These are phyloP conservation scores for Gnatocerus cornutus DNA, from an alignment of 2,888 invertebrate genomes.

Conservation along the genomic window DNA sequence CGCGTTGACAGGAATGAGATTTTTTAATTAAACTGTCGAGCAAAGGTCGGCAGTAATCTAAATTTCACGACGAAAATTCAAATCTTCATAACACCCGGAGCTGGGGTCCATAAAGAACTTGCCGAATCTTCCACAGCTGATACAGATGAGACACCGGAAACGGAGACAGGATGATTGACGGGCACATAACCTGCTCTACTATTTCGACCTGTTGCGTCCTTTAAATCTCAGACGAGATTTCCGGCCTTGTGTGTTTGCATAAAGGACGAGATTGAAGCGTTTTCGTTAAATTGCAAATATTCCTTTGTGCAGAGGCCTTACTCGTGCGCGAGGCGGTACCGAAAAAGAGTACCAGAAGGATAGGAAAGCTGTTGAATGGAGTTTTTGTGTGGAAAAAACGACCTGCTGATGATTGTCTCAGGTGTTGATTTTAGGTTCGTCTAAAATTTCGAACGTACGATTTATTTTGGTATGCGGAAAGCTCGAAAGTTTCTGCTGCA, in stretches of 20 bases:
- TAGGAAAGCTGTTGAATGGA: too few species aligned
- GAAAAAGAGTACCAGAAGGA: background rate
- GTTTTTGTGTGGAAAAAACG: too few species aligned
- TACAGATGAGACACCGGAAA: constrained; percentile 57
- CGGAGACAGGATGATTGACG: constrained; percentile 59
- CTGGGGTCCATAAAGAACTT: constrained; percentile 35
- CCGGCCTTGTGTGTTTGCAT: constrained; percentile 55
- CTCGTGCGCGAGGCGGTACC: constrained; percentile 1
- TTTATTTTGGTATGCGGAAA: too few species aligned
- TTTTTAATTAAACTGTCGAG: too few species aligned
- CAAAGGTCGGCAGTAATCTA: too few species aligned
- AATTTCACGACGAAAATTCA: too few species aligned
- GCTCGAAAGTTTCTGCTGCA: too few species aligned
- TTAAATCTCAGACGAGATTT: constrained; percentile 52
- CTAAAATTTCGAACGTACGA: too few species aligned
- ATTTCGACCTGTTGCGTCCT: constrained; percentile 59
- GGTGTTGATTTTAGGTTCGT: too few species aligned
- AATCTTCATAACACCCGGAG: background rate
- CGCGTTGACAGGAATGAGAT: too few species aligned
- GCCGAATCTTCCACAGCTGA: constrained; percentile 52
- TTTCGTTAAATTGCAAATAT: constrained; percentile 34
- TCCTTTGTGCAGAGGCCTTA: constrained; percentile 14
- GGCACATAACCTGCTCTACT: constrained; percentile 57
- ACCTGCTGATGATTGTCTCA: too few species aligned
- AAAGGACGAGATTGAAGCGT: constrained; percentile 39